These are phyloP conservation scores for Tiliqua scincoides DNA, from an alignment of 2,113 vertebrate genomes.

Conservation along the genomic window DNA sequence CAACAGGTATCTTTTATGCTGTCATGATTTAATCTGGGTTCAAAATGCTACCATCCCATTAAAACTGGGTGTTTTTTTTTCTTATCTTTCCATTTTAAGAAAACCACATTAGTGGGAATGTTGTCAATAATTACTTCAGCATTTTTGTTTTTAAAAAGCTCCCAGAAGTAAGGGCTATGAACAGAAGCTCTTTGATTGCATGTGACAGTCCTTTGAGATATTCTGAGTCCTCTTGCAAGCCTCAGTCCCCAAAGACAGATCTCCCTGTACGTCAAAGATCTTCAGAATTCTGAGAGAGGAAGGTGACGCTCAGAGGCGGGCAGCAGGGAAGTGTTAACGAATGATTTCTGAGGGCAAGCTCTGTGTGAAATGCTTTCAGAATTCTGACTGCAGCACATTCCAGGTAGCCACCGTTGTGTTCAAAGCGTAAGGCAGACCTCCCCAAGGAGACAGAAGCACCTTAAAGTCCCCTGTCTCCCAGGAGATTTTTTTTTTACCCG, in stretches of 20 bases:
- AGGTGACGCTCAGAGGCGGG: neutral
- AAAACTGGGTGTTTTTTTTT: slow-evolving; percentile 55
- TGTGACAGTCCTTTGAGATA: slow-evolving; percentile 28
- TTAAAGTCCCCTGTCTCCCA: neutral
- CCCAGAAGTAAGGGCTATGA: slow-evolving; percentile 46
- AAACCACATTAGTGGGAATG: slow-evolving; percentile 33
- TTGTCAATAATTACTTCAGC: slow-evolving; percentile 27
- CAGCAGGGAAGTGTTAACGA: neutral
- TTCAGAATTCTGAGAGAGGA: neutral
- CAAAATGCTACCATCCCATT: slow-evolving; percentile 55
- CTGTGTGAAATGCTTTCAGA: neutral
- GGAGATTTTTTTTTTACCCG: neutral
- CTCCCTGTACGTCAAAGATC: slow-evolving; percentile 26
- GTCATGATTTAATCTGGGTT: slow-evolving; percentile 50
- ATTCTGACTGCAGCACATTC: neutral
- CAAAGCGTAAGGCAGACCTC: neutral
- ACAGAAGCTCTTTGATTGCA: slow-evolving; percentile 33
- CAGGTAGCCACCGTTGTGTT: neutral
- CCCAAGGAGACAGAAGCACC: neutral
- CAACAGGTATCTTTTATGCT: slow-evolving; percentile 50
- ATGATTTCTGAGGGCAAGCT: neutral
- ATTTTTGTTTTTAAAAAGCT: slow-evolving; percentile 38
- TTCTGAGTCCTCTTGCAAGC: slow-evolving; percentile 25
- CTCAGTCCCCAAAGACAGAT: slow-evolving; percentile 28
- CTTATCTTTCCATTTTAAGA: slow-evolving; percentile 26